Conservation (phyloP, 2,888 invertebrate genomes). For the Platycnemis pennipes region DNA sequence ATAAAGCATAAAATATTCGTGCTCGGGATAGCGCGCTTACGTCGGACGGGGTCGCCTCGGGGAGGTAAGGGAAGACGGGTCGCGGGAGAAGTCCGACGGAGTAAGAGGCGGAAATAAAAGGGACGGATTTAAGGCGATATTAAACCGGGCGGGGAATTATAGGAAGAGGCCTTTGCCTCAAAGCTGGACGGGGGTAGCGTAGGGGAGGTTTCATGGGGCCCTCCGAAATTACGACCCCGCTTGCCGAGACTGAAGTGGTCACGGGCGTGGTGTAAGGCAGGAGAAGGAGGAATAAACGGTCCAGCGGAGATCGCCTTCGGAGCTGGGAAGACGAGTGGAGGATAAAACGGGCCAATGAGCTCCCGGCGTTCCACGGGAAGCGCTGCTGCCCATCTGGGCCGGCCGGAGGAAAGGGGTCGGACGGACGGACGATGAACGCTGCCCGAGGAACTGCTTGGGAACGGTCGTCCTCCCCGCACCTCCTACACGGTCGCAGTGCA, state of each 20-base stretch:
- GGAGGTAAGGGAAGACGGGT: neutral
- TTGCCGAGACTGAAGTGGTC: neutral
- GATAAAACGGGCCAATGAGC: neutral
- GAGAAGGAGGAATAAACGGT: neutral
- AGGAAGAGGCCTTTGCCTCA: neutral
- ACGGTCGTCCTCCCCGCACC: too few relatives aligned
- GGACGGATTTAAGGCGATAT: neutral
- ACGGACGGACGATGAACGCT: too few relatives aligned
- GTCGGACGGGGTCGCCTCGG: neutral
- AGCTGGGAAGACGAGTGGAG: neutral
- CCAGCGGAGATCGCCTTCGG: neutral
- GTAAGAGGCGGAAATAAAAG: neutral
- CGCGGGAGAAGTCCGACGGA: neutral
- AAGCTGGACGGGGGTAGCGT: neutral
- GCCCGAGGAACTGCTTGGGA: too few relatives aligned
- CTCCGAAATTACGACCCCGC: neutral
- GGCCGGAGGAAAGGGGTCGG: neutral
- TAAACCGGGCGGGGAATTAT: slow-evolving; percentile 3
- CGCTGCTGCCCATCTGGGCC: neutral
- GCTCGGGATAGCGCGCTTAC: neutral
- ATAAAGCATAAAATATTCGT: neutral
- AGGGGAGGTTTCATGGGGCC: neutral
- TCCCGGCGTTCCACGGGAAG: neutral
- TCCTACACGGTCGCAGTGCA: too few relatives aligned
- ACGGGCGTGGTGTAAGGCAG: neutral